Percentiles rank a stretch among this genome's conserved stretches.
These are phyloP conservation scores for Proales similis DNA, from an alignment of 1,140 invertebrate species.

Conservation along the genomic window DNA sequence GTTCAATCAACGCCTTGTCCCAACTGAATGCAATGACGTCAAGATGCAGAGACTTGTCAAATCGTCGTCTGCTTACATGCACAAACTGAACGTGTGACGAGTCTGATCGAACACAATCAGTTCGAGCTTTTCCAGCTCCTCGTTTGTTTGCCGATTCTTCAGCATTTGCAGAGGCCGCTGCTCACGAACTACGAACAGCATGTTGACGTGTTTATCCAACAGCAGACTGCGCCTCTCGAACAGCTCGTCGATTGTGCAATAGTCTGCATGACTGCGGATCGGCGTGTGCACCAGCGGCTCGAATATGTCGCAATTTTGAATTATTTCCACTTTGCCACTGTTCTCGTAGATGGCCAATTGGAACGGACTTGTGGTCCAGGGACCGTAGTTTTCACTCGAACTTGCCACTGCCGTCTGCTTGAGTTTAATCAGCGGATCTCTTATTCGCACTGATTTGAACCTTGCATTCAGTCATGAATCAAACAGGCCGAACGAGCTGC, in stretches of 20 bases:
- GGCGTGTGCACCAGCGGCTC: not conserved
- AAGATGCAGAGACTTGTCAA: not conserved
- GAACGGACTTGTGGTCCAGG: not conserved
- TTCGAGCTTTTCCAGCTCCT: not conserved
- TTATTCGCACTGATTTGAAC: conserved; percentile 2
- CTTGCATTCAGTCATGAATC: not conserved
- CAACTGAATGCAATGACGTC: not conserved
- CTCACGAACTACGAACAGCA: conserved; percentile 12
- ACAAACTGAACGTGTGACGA: conserved; percentile 2
- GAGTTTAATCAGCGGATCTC: conserved; percentile 10
- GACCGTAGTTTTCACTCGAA: conserved; percentile 1
- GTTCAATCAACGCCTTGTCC: conserved; percentile 31
- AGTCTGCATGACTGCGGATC: conserved; percentile 23
- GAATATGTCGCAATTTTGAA: not conserved
- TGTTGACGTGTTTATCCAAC: conserved; percentile 13
- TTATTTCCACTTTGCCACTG: not conserved
- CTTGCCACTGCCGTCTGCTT: not conserved
- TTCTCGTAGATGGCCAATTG: conserved; percentile 1
- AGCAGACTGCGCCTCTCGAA: not conserved
- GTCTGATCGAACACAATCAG: conserved; percentile 18
- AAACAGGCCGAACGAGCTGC: not conserved
- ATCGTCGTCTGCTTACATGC: not conserved
- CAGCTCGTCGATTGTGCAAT: conserved; percentile 6
- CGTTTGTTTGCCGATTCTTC: not conserved
- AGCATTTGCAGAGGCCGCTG: not conserved